Conservation (phyloP, 2,797 vertebrate species). For the Limnodromus scolopaceus region DNA sequence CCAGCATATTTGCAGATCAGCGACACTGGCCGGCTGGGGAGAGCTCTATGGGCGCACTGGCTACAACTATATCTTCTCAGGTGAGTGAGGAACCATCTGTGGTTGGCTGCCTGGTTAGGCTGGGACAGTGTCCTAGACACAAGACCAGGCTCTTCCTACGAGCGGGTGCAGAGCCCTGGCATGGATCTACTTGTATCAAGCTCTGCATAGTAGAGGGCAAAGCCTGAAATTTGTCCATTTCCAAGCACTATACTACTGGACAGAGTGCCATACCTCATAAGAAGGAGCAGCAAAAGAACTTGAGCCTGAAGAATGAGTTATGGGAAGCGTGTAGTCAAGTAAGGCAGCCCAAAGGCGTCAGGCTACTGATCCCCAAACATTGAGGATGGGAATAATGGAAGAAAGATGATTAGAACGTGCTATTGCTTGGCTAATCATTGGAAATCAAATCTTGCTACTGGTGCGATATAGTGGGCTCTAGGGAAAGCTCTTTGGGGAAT, state of each 20-base stretch:
- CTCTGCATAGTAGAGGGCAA: not conserved
- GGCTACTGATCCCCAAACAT: not conserved
- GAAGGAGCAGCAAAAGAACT: not conserved
- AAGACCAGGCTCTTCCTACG: not conserved
- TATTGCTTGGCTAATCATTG: not conserved
- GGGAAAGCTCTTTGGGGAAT: not conserved
- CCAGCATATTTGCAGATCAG: slow-evolving; percentile 96
- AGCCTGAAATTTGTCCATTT: not conserved
- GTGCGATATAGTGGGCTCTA: not conserved
- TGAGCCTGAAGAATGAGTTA: not conserved
- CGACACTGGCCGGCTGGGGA: slow-evolving; percentile 96
- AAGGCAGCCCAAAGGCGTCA: not conserved
- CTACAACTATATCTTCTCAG: slow-evolving; percentile 99
- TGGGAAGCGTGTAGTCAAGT: not conserved
- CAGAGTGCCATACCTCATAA: not conserved
- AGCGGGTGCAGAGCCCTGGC: not conserved
- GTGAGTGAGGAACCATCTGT: slow-evolving; percentile 65
- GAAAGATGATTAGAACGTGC: not conserved
- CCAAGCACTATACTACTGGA: not conserved
- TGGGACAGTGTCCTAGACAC: not conserved
- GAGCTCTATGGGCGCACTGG: slow-evolving; percentile 96
- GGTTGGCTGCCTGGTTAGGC: not conserved
- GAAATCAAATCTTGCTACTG: not conserved
- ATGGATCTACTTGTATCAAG: not conserved
- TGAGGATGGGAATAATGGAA: not conserved